Base-by-base conservation (phyloP, 2,888 invertebrate genomes). In the Zhengitettix transpicula region DNA sequence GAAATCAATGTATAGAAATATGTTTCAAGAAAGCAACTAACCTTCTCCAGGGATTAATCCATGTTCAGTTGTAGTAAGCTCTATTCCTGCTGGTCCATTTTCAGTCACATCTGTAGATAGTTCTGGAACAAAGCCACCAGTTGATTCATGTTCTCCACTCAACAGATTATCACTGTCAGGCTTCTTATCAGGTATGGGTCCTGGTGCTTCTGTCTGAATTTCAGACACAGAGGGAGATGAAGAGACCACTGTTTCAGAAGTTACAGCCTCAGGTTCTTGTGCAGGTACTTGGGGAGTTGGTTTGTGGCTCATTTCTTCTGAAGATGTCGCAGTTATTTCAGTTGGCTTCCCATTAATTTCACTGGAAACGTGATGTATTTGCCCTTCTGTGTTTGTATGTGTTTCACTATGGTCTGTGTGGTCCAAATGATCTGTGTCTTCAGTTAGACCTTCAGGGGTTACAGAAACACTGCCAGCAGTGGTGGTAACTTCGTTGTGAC, bases 41-140 rank as follows among this genome's bases (percentile, higher is more conserved):
- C 66, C 69, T 66, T 69, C 70, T 12, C 68, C 69, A 14, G 69
- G 68, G 59, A 69, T 65, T 10, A 58, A 56, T n/a, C 61, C 60
- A 54, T 56, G 57, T 17, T 55, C 28, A 9, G 62, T 54, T 14
- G 62, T 52, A 28, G 59, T 61, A 40, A 41, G 17, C 10, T 57
- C 11, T 44, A 61, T 58, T 15, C 61, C 62, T 15, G 52, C n/a
- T 40, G 64, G 63, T 9, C 59, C 61, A 11, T 14, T 28, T 15
- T 42, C 55, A 40, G 61, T 59, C 42, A 52, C 14, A 12, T 15
- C 53, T 10, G 55, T 51, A 55, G 51, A 42, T 5, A 28, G 17
- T 28, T 28, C 55, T 40, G 17, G 17, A 12, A 55, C 40, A 28
- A 15, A 15, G 17, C 53, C 53, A 0, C 55, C 55, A 40, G 55